Conservation (phyloP, 2,888 invertebrate species). For the Rhagium mordax region DNA sequence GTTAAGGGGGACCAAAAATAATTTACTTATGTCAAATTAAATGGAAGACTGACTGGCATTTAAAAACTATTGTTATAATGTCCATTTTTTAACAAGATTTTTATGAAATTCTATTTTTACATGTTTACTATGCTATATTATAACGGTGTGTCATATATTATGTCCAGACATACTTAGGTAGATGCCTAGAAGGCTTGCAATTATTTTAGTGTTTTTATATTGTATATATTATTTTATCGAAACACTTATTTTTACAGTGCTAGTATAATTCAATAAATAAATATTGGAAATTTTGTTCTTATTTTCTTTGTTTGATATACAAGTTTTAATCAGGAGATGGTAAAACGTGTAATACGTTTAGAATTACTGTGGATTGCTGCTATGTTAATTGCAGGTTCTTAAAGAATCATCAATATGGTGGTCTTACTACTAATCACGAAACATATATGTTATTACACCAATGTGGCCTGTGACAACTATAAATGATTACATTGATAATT, state of each 20-base stretch:
- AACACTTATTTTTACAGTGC: slow-evolving; percentile 15
- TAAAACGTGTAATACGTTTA: no score
- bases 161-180: slow-evolving; percentile 2
- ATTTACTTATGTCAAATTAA: slow-evolving; percentile 27
- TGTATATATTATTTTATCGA: slow-evolving; percentile 34
- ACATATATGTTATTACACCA: no score
- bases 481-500: no score
- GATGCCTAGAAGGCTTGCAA: slow-evolving; percentile 9
- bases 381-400: no score
- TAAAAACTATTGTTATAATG: neutral
- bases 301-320: neutral
- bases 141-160: neutral
- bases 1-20: slow-evolving; percentile 23
- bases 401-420: no score
- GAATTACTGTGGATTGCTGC: no score
- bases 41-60: slow-evolving; percentile 33
- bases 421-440: no score
- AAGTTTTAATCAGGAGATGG: neutral
- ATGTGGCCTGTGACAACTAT: no score
- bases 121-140: slow-evolving; percentile 11
- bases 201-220: slow-evolving; percentile 24
- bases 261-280: slow-evolving; percentile 19
- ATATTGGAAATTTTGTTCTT: neutral
- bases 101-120: slow-evolving; percentile 16
- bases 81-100: slow-evolving; percentile 23